These are phyloP conservation scores for Montipora sp. DNA, from an alignment of 64 coral and sea anemone genomes.

Conservation along the genomic window DNA sequence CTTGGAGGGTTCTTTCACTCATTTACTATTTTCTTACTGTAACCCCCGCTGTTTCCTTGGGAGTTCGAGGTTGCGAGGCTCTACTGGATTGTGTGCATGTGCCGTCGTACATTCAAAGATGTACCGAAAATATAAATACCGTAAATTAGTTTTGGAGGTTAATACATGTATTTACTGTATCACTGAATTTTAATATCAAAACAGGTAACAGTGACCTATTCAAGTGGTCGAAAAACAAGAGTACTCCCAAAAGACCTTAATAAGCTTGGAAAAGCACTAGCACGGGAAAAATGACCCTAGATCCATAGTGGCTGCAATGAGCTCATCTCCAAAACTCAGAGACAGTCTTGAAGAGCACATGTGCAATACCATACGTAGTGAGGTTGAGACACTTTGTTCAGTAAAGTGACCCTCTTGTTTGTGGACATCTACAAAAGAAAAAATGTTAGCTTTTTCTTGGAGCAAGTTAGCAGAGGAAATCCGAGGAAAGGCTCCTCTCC, in stretches of 20 bases:
- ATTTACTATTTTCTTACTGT: too few species aligned
- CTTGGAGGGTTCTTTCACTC: too few species aligned
- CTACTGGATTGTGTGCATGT: too few species aligned
- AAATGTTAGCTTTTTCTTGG: conserved; percentile 28
- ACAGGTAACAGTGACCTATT: neutral
- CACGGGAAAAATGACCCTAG: neutral
- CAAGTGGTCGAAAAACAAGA: neutral
- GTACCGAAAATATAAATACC: too few species aligned
- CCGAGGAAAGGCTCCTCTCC: conserved; percentile 19
- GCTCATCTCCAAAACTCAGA: neutral
- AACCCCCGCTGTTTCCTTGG: too few species aligned
- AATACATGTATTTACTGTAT: too few species aligned
- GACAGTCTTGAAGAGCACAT: conserved; percentile 8
- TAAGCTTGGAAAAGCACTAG: conserved; percentile 12
- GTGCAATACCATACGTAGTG: conserved; percentile 4
- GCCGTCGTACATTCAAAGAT: too few species aligned
- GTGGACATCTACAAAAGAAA: conserved; percentile 26
- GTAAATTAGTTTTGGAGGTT: too few species aligned
- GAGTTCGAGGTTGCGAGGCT: too few species aligned
- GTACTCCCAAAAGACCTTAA: neutral
- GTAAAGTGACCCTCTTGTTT: neutral
- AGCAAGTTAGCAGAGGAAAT: conserved; percentile 38
- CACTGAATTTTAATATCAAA: too few species aligned
- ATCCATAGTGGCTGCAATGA: neutral
- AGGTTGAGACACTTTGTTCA: conserved; percentile 39